These are phyloP conservation scores for Drosophila quadrilineata DNA, from an alignment of 1,140 invertebrate genomes.

Conservation along the genomic window DNA sequence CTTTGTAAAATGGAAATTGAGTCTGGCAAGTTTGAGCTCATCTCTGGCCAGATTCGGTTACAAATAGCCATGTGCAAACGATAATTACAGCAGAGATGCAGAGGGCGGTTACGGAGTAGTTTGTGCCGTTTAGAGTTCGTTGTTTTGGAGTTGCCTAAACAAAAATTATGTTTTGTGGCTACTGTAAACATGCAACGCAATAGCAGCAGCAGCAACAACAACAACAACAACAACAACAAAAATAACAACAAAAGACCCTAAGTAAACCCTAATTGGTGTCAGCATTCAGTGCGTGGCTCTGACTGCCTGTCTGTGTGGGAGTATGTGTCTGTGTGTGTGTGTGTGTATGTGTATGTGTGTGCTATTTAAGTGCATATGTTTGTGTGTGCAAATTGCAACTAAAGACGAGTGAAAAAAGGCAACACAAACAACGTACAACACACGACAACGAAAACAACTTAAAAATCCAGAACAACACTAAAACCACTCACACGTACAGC, in stretches of 20 bases:
- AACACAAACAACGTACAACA: conserved; percentile 51
- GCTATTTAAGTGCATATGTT: conserved; percentile 38
- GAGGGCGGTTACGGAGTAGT: not conserved
- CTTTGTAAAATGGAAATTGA: conserved; percentile 27
- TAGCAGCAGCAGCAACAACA: conserved; percentile 38
- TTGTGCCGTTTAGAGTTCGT: conserved; percentile 17
- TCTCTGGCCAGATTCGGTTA: conserved; percentile 36
- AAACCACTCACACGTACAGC: conserved; percentile 73
- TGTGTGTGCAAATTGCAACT: conserved; percentile 65
- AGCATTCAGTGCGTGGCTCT: conserved; percentile 52
- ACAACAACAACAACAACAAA: conserved; percentile 20
- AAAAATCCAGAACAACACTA: conserved; percentile 79
- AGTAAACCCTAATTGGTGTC: conserved; percentile 71
- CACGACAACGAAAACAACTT: conserved; percentile 78
- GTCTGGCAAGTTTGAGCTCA: conserved; percentile 9
- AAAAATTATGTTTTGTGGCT: conserved; percentile 78
- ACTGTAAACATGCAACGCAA: conserved; percentile 75
- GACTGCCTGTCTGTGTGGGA: not conserved
- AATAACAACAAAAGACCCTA: conserved; percentile 13
- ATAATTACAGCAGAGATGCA: conserved; percentile 47
- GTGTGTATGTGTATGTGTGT: conserved; percentile 28
- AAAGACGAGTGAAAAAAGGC: conserved; percentile 56
- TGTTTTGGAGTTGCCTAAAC: conserved; percentile 61
- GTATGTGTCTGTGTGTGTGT: conserved; percentile 1
- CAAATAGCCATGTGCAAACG: conserved; percentile 17